Percentiles rank a stretch among this genome's conserved stretches.
phyloP scores from a whole-genome alignment of 2,888 invertebrate genomes.

The Chrysodeixis includens region DNA sequence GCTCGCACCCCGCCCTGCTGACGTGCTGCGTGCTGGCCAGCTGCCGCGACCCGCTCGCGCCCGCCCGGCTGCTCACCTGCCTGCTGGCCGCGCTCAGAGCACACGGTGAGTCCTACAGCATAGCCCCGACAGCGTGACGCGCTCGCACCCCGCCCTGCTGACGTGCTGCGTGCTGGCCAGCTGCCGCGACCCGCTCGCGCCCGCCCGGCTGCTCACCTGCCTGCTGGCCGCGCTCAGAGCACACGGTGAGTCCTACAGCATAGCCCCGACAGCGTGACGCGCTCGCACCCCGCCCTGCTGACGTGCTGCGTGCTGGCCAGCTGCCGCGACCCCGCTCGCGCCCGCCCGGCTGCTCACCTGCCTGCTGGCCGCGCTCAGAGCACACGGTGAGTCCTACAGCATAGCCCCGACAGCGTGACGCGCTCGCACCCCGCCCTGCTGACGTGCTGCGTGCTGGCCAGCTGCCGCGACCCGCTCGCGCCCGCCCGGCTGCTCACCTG shows the following conservation, averaged over 20 bases:
- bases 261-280: no score
- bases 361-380: constrained; percentile 12
- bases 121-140: no score
- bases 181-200: constrained; percentile 91
- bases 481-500: constrained; percentile 7
- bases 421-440: constrained; percentile 6
- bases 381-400: constrained; percentile 3
- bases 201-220: constrained; percentile 95
- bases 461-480: not conserved
- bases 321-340: not conserved
- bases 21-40: constrained; percentile 8
- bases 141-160: constrained; percentile 94
- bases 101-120: constrained; percentile 70
- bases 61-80: constrained; percentile 6
- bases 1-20: constrained; percentile 6
- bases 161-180: constrained; percentile 92
- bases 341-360: constrained; percentile 8
- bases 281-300: constrained; percentile 6
- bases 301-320: constrained; percentile 6
- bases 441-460: constrained; percentile 5
- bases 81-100: not conserved
- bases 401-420: no score
- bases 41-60: constrained; percentile 7
- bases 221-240: constrained; percentile 95
- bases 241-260: constrained; percentile 89